Percentiles rank a stretch among this genome's conserved stretches.
Evolutionary conservation across 2,797 vertebrate species (phyloP).

Genomic region (Rhinophrynus dorsalis): DNA sequence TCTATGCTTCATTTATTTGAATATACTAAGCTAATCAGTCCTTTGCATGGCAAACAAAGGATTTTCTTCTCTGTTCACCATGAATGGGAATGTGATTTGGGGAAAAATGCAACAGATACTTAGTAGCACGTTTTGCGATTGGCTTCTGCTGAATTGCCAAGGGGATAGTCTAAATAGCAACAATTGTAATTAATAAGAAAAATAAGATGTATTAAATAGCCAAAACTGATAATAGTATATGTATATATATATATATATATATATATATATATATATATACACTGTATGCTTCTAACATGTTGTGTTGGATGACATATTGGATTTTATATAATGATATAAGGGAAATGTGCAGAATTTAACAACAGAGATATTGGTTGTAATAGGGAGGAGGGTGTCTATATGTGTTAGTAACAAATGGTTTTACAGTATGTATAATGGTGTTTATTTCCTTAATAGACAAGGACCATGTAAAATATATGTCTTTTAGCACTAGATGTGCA

Average conservation of each 20-base stretch:
- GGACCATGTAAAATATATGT: not conserved
- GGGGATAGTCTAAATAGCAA: constrained; percentile 9
- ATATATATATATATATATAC: not conserved
- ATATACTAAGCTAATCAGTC: not conserved
- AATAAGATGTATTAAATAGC: not conserved
- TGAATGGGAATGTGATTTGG: constrained; percentile 6
- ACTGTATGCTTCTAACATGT: too few relatives aligned
- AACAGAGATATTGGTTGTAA: too few relatives aligned
- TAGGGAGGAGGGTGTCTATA: too few relatives aligned
- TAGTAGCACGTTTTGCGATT: constrained; percentile 24
- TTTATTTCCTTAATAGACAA: too few relatives aligned
- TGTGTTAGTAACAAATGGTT: too few relatives aligned
- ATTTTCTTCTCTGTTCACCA: not conserved
- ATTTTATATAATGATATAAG: too few relatives aligned
- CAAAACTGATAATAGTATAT: not conserved
- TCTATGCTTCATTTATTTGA: not conserved
- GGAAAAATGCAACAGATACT: constrained; percentile 48
- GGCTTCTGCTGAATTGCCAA: constrained; percentile 8
- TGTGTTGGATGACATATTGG: too few relatives aligned
- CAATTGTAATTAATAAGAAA: not conserved
- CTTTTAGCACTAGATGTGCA: not conserved
- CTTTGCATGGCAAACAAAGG: not conserved
- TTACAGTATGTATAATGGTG: too few relatives aligned
- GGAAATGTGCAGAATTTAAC: too few relatives aligned
- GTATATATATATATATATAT: not conserved